Base-by-base conservation (phyloP, 2,888 invertebrate genomes). In the Camponotus fellah region DNA sequence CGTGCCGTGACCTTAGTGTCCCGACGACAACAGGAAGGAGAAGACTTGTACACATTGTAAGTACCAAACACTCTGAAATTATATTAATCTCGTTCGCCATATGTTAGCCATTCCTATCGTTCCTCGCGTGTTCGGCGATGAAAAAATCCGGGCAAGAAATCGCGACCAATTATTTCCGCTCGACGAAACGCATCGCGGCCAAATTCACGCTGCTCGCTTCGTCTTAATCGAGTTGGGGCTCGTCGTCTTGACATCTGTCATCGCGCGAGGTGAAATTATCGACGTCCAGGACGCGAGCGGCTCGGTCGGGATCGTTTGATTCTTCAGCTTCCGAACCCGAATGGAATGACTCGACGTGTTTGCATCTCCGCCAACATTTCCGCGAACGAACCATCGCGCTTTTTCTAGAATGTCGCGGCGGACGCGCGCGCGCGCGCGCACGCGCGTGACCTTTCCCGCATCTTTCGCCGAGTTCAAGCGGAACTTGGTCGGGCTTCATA, bases 41-140 rank as follows among this genome's bases (percentile, higher is more conserved):
- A 82, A 90, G 71, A 80, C 88, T 83, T 77, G 83, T 86, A 84
- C 82, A 81, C 81, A 66, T 86, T 68, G 89, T 90, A 77, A 90
- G 89, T 90, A 90, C 56, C 0, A 1, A n/a, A 43, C 26, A 9
- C 37, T 40, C n/a, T n/a, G 2, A 49, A 14, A 60, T n/a, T 46
- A 17, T 37, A 12, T 66, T 40, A 2, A 21, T 40, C 8, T 56
- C 56, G 43, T 32, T 17, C 34, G 10, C 88, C 88, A 87, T 88
- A 88, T 88, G 88, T 86, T 86, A 83, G 68, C 68, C 53, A 64
- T 65, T 46, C 37, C 69, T 56, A 56, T 34, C 43, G 34, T 32
- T 12, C n/a, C n/a, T 12, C 53, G 17, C 26, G 34, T 5, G 49
- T 9, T n/a, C 14, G 4, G 9, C 32, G 14, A 17, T 6, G 64